Percentiles rank a stretch among this genome's conserved stretches.
phyloP scores from a whole-genome alignment of 2,113 vertebrate species.

The Misgurnus anguillicaudatus region DNA sequence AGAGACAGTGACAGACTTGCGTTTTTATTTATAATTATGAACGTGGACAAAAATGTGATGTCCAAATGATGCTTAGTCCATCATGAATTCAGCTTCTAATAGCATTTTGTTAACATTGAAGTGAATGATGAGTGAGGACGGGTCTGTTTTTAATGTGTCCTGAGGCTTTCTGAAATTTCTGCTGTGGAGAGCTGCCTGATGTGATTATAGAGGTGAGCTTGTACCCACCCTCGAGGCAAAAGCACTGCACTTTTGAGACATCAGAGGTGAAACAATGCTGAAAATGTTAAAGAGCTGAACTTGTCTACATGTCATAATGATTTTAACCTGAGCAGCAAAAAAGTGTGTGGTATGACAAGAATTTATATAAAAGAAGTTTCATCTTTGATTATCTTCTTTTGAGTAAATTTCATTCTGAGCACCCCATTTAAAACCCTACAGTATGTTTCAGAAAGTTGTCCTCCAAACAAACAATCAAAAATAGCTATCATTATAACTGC shows the following conservation, averaged over 20 bases:
- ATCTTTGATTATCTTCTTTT: too few species aligned
- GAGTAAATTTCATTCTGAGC: too few species aligned
- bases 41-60: constrained; percentile 9
- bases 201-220: constrained; percentile 56
- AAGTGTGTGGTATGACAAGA: too few species aligned
- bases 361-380: too few species aligned
- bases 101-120: constrained; percentile 70
- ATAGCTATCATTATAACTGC: too few species aligned
- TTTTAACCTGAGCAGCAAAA: neutral
- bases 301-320: neutral
- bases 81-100: constrained; percentile 62
- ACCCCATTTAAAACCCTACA: too few species aligned
- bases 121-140: constrained; percentile 74
- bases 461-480: too few species aligned
- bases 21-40: neutral
- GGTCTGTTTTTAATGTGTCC: constrained; percentile 67
- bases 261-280: neutral
- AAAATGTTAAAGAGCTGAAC: neutral
- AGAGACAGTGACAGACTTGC: neutral
- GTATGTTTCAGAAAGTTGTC: too few species aligned
- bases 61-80: constrained; percentile 17
- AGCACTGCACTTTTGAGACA: constrained; percentile 45
- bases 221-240: constrained; percentile 50
- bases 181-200: constrained; percentile 57
- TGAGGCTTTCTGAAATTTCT: constrained; percentile 67